A percentile compares a stretch with the other conserved stretches of the same genome.
These are phyloP conservation scores for Rousettus leschenaultii DNA, from an alignment of 2,113 vertebrate genomes.

Conservation along the genomic window DNA sequence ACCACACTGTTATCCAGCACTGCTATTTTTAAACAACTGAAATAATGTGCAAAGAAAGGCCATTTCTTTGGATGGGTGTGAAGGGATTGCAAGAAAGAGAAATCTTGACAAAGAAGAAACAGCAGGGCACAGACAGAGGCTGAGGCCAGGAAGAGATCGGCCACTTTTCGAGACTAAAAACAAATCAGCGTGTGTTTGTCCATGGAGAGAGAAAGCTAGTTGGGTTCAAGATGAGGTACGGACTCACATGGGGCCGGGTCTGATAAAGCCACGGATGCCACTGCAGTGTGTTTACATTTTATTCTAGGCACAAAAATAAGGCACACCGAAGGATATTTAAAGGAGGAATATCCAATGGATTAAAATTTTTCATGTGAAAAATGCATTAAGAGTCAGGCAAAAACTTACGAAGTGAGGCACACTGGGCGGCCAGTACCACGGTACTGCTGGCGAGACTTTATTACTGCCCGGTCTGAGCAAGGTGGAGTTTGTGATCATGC, in stretches of 20 bases:
- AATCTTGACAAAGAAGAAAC: not conserved
- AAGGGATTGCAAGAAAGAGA: not conserved
- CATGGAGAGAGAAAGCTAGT: not conserved
- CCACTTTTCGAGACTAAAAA: not conserved
- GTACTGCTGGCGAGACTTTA: not conserved
- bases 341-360: not conserved
- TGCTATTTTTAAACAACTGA: not conserved
- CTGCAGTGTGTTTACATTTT: not conserved
- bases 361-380: not conserved
- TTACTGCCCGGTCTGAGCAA: not conserved
- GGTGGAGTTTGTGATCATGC: fast-evolving
- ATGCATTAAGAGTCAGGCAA: not conserved
- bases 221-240: not conserved
- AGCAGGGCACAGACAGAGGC: not conserved
- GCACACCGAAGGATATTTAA: not conserved
- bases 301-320: not conserved
- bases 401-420: not conserved
- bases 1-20: not conserved
- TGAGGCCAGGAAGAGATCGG: not conserved
- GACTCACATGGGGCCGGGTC: fast-evolving
- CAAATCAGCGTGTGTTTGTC: fast-evolving
- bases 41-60: not conserved
- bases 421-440: too few relatives aligned
- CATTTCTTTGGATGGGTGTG: not conserved
- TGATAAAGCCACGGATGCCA: not conserved